Conservation (phyloP, 2,888 invertebrate genomes). For the Hyalella azteca region DNA sequence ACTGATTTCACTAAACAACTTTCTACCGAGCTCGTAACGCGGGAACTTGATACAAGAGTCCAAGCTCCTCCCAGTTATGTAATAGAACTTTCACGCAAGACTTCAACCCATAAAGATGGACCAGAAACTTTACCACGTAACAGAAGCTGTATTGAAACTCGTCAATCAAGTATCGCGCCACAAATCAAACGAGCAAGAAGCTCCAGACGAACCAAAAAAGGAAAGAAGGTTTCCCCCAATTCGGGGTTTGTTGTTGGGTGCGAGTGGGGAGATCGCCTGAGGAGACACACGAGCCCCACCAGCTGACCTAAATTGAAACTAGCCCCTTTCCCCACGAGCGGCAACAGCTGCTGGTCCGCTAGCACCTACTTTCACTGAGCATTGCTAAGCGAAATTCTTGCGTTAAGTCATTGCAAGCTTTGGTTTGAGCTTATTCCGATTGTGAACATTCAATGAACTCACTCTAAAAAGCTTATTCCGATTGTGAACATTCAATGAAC, state of each 20-base stretch:
- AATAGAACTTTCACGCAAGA: no score
- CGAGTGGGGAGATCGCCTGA: neutral
- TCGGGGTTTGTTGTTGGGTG: constrained; percentile 30
- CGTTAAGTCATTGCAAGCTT: no score
- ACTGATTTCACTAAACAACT: neutral
- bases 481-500: no score
- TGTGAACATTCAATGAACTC: no score
- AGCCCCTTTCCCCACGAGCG: constrained; percentile 18
- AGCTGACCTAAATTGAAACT: constrained; percentile 16
- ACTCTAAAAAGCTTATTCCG: no score
- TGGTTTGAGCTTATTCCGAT: no score
- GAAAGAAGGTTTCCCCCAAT: neutral
- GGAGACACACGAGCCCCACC: constrained; percentile 1
- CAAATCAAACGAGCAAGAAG: no score
- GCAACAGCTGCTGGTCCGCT: constrained; percentile 17
- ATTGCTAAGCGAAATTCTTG: constrained; percentile 18
- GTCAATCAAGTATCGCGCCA: no score
- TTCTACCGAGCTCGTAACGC: neutral
- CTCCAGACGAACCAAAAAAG: neutral
- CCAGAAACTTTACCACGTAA: no score
- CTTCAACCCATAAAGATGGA: no score
- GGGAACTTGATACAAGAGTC: neutral
- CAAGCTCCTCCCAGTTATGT: no score
- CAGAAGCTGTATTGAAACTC: no score
- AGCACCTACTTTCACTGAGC: constrained; percentile 29